These are phyloP conservation scores for Lordiphosa andalusiaca DNA, from an alignment of 2,888 invertebrate species.

Conservation along the genomic window DNA sequence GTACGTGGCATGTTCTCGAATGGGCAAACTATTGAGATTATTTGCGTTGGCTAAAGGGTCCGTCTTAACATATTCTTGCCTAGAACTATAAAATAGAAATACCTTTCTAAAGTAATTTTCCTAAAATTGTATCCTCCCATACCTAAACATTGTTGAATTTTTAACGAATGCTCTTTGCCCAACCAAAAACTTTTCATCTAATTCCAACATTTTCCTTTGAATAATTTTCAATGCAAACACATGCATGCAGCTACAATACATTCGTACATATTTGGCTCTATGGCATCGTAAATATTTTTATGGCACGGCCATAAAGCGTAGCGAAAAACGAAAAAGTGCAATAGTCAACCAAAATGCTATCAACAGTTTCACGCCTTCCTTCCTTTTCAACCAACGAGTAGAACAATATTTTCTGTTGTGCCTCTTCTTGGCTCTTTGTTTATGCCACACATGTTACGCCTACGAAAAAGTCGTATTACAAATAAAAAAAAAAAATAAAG, in stretches of 20 bases:
- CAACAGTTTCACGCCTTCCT: constrained; percentile 69
- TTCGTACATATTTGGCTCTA: constrained; percentile 56
- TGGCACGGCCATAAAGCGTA: constrained; percentile 52
- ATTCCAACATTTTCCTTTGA: too few relatives aligned
- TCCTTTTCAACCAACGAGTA: background rate
- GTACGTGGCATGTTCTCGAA: too few relatives aligned
- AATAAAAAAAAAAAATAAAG: constrained; percentile 5
- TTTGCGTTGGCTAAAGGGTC: too few relatives aligned
- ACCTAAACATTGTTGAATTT: too few relatives aligned
- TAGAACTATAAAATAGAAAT: too few relatives aligned
- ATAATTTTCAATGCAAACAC: background rate
- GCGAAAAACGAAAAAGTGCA: constrained; percentile 48
- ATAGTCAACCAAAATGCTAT: constrained; percentile 51
- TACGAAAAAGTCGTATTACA: constrained; percentile 60
- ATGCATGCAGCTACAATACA: background rate
- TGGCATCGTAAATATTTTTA: constrained; percentile 69
- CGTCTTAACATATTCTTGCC: too few relatives aligned
- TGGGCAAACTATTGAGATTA: too few relatives aligned
- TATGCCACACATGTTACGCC: constrained; percentile 74
- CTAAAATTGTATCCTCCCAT: too few relatives aligned
- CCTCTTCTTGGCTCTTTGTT: constrained; percentile 45
- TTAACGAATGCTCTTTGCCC: too few relatives aligned
- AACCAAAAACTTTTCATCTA: too few relatives aligned
- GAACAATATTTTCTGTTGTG: background rate
- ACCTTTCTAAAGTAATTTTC: too few relatives aligned